Base-by-base conservation (phyloP, 2,888 invertebrate species). In the Cyclophora punctaria region DNA sequence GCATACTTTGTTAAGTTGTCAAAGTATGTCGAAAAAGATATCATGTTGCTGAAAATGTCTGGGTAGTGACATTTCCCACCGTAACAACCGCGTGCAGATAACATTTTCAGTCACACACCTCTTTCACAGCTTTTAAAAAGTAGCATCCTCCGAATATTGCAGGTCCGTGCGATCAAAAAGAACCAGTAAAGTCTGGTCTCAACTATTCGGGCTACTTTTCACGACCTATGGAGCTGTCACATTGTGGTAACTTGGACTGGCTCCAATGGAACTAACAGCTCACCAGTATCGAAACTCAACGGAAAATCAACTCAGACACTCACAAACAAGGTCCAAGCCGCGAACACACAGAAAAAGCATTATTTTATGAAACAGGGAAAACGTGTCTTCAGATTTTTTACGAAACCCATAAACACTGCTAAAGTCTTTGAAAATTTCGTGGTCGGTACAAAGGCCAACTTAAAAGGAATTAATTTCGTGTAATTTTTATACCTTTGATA, bases 161-260 rank as follows among this genome's bases (percentile, higher is more conserved):
- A 20, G 20, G 20, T 4, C 4, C 4, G 37, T 5, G 5, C 35
- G 43, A 47, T 20, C 46, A 40, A 54, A 61, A 59, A 65, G 62
- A 64, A 62, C 49, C 51, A 51, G 48, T 60, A 57, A 57, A 52
- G 67, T 67, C 65, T 60, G 59, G 62, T 56, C 57, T 47, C 58
- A 48, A 56, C 46, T 64, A 70, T 66, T 70, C 69, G 62, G 60
- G 67, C 70, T 63, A 74, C 72, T 76, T 74, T 71, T 75, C 70
- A 71, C 63, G 57, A 58, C 64, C 66, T 66, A 71, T 72, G 74
- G 66, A 74, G 71, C 71, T 71, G 75, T 75, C 73, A 64, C 63
- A 59, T 52, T 60, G 67, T 51, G 71, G 71, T 62, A 48, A 55
- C 63, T 70, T 69, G 69, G 69, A 56, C 55, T 44, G 48, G 51